A percentile compares a stretch with the other conserved stretches of the same genome.
These are phyloP conservation scores for Philaethria dido DNA, from an alignment of 2,888 invertebrate genomes.

Conservation along the genomic window DNA sequence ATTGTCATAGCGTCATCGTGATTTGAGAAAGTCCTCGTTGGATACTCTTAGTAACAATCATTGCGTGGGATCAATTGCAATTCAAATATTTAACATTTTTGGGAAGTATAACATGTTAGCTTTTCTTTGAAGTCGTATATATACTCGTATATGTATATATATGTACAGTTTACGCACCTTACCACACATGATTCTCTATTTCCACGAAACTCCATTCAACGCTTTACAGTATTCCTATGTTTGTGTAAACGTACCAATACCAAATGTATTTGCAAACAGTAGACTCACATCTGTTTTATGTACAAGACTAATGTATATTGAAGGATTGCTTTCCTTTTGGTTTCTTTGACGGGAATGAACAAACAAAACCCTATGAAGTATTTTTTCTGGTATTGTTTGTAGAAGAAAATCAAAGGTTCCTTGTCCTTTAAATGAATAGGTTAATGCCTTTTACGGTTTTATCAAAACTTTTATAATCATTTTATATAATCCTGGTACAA, in stretches of 20 bases:
- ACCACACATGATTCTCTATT: background rate
- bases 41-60: too few relatives aligned
- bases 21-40: too few relatives aligned
- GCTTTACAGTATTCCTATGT: background rate
- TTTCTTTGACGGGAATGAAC: background rate
- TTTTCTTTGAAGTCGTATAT: too few relatives aligned
- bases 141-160: too few relatives aligned
- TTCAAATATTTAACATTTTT: too few relatives aligned
- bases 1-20: too few relatives aligned
- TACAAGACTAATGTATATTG: background rate
- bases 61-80: too few relatives aligned
- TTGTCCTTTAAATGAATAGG: background rate
- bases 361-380: background rate
- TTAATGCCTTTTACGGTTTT: too few relatives aligned
- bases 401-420: background rate
- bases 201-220: background rate
- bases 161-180: background rate
- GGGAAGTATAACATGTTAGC: too few relatives aligned
- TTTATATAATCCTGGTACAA: too few relatives aligned
- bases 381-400: background rate
- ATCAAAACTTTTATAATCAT: too few relatives aligned
- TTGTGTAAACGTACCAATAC: background rate
- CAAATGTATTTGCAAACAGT: background rate
- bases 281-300: background rate
- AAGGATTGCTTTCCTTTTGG: background rate